These are phyloP conservation scores for Disparrhopalites patrizii DNA, from an alignment of 2,888 invertebrate species.

Conservation along the genomic window DNA sequence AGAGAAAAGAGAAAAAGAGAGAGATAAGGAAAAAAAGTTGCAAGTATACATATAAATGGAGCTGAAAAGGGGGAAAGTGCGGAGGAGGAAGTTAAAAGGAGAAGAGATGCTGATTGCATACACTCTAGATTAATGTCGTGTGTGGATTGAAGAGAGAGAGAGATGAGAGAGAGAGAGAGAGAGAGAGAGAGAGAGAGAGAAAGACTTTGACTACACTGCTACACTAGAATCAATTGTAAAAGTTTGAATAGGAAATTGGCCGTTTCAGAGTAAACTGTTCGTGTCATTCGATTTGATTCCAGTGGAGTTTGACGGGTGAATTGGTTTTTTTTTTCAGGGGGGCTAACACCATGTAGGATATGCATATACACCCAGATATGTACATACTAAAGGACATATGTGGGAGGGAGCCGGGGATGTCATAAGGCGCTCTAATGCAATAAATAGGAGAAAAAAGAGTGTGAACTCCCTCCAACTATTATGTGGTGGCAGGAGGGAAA, in stretches of 20 bases:
- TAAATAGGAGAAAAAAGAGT: no score
- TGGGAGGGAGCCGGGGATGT: no score
- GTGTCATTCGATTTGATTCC: slow-evolving; percentile 33
- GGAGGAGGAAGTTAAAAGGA: background rate
- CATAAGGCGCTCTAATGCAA: no score
- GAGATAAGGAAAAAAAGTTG: no score
- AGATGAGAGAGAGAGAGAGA: no score
- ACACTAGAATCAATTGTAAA: slow-evolving; percentile 9
- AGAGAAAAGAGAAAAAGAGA: background rate
- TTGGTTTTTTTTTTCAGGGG: slow-evolving; percentile 12
- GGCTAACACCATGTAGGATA: no score
- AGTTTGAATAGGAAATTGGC: slow-evolving; percentile 27
- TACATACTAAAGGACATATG: no score
- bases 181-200: background rate
- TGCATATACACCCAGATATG: background rate
- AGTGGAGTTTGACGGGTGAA: slow-evolving; percentile 24
- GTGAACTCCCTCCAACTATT: no score
- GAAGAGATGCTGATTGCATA: background rate
- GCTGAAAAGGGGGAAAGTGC: background rate
- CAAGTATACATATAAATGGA: background rate
- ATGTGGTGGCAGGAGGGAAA: no score
- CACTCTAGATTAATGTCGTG: slow-evolving; percentile 1
- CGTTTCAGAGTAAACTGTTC: slow-evolving; percentile 30
- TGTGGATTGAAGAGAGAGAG: background rate
- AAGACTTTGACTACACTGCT: no score